Conservation (phyloP, 2,797 vertebrate genomes). For the Mormyrus hasselquistii region DNA sequence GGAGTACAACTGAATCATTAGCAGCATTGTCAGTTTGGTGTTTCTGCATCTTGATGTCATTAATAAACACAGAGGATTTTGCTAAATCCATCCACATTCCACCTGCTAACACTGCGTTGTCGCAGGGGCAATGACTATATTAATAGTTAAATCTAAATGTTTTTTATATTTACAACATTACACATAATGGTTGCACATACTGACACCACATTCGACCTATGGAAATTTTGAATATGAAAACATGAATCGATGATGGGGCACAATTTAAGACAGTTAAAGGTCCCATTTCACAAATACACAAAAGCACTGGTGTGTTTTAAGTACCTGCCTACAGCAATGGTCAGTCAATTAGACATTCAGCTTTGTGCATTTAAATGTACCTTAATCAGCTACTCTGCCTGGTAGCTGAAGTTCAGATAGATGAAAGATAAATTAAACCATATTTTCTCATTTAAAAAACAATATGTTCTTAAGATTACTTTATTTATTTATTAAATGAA, state of each 20-base stretch:
- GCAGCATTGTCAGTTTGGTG: background rate
- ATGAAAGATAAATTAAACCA: background rate
- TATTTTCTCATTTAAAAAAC: background rate
- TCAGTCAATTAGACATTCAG: background rate
- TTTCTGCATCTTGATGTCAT: background rate
- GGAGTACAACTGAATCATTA: background rate
- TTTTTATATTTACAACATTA: background rate
- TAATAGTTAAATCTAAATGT: background rate
- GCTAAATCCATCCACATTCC: background rate
- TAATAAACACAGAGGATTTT: background rate
- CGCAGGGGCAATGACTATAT: background rate
- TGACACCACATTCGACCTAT: background rate
- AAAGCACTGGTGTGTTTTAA: background rate
- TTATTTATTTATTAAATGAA: background rate
- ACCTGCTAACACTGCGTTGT: background rate
- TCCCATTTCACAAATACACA: background rate
- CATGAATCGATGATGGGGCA: background rate
- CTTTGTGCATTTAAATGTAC: background rate
- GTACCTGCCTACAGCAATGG: background rate
- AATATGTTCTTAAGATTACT: background rate
- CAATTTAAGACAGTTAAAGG: background rate
- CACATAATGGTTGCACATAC: background rate
- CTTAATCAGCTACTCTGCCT: background rate
- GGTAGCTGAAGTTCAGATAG: background rate
- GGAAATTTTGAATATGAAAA: background rate